Percentiles rank a stretch among this genome's conserved stretches.
These are phyloP conservation scores for Forbesichthys agassizii DNA, from an alignment of 2,113 vertebrate genomes.

Conservation along the genomic window DNA sequence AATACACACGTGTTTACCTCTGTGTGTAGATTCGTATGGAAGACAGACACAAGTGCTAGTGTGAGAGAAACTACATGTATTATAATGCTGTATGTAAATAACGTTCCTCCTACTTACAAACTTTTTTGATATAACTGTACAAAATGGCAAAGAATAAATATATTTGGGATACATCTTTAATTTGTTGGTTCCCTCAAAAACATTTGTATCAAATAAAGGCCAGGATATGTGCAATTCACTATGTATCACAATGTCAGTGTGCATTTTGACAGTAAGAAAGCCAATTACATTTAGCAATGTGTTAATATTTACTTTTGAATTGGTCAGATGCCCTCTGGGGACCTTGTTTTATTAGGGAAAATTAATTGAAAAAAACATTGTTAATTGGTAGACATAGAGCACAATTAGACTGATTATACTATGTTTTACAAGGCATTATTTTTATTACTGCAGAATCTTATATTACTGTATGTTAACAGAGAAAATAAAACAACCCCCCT, in stretches of 20 bases:
- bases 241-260: conserved; percentile 30
- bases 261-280: conserved; percentile 39
- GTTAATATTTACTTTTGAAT: conserved; percentile 39
- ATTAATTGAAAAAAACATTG: conserved; percentile 23
- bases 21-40: conserved; percentile 62
- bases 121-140: conserved; percentile 77
- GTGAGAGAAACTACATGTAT: conserved; percentile 48
- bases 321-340: conserved; percentile 31
- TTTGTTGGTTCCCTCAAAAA: conserved; percentile 61
- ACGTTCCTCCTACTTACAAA: conserved; percentile 68
- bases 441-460: conserved; percentile 44
- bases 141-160: conserved; percentile 59
- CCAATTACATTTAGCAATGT: conserved; percentile 22
- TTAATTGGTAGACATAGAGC: conserved; percentile 57
- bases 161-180: conserved; percentile 74
- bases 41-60: conserved; percentile 34
- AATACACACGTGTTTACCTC: conserved; percentile 77
- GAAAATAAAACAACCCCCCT: conserved; percentile 44
- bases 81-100: conserved; percentile 73
- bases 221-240: conserved; percentile 55
- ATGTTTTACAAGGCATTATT: conserved; percentile 56
- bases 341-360: conserved; percentile 30
- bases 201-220: conserved; percentile 61
- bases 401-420: conserved; percentile 59
- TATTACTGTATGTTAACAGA: conserved; percentile 64